Evolutionary conservation across 2,888 invertebrate genomes (phyloP), one percentile per base, ranked within the genome.

Genomic region (Xanthorhoe spadicearia): DNA sequence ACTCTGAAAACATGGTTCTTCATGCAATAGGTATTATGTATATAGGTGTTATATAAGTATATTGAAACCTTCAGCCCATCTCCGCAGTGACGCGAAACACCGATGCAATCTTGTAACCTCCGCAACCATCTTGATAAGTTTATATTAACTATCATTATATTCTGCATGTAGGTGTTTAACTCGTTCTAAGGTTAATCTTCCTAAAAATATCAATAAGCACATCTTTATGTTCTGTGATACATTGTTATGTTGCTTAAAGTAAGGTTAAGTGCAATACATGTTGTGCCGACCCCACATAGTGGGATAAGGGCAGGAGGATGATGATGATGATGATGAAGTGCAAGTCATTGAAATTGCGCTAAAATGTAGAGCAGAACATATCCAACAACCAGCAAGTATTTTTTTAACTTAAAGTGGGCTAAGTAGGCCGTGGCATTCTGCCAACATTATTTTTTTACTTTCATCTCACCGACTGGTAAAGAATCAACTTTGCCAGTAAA

Each of bases 51-150:
- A 38, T 38, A 38, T 38, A 7, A 46, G 6, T n/a, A 10, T 7
- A 46, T n/a, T 46, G 6, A 46, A 15, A 48, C 48, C 48, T 48
- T 17, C 48, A 48, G 17, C 48, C 15, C 48, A 17, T 15, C 48
- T 48, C 48, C 17, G 48, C 48, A 48, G 48, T 17, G 15, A 48
- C 48, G 48, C 48, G 48, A 15, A 48, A 17, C 48, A 7, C 15
- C 13, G 48, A 48, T 48, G 15, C 2, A 48, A 48, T 48, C 48
- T 48, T 8, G n/a, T n/a, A 48, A 8, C 48, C 15, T 48, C 48
- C 48, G 17, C 17, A 17, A 43, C 38, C 48, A 48, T 48, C 48
- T 48, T 48, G 48, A 48, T 48, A 48, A 48, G 38, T 13, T 13
- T 13, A 9, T 38, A 38, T 38, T 38, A 38, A 46, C 46, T 15